These are phyloP conservation scores for Ceuthmochares aereus DNA, from an alignment of 2,113 vertebrate genomes.

Conservation along the genomic window DNA sequence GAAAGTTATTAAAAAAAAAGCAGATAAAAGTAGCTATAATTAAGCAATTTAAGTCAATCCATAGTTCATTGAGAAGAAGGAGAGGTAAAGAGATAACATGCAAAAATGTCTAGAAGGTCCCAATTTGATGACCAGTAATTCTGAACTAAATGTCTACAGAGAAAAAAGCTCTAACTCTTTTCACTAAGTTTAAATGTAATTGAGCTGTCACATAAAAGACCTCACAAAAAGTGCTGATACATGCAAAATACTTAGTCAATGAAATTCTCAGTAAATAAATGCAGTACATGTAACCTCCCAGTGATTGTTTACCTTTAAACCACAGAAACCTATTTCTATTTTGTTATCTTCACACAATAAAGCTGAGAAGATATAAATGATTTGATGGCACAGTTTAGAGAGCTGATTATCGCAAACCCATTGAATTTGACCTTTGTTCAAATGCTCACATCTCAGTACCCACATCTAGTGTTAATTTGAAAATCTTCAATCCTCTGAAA, in stretches of 20 bases:
- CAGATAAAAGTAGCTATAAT: neutral
- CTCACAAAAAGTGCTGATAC: neutral
- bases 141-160: neutral
- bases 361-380: neutral
- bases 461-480: neutral
- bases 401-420: neutral
- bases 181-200: neutral
- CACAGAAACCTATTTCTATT: neutral
- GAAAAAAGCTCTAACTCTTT: neutral
- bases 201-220: neutral
- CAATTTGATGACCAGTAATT: neutral
- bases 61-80: neutral
- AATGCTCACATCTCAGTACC: neutral
- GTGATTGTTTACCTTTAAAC: neutral
- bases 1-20: neutral
- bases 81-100: neutral
- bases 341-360: neutral
- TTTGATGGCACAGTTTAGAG: neutral
- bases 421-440: neutral
- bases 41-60: neutral
- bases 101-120: neutral
- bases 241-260: neutral
- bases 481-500: neutral
- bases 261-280: neutral
- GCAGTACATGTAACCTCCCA: neutral